phyloP scores from a whole-genome alignment of 2,113 vertebrate species.

The Serinus canaria region DNA sequence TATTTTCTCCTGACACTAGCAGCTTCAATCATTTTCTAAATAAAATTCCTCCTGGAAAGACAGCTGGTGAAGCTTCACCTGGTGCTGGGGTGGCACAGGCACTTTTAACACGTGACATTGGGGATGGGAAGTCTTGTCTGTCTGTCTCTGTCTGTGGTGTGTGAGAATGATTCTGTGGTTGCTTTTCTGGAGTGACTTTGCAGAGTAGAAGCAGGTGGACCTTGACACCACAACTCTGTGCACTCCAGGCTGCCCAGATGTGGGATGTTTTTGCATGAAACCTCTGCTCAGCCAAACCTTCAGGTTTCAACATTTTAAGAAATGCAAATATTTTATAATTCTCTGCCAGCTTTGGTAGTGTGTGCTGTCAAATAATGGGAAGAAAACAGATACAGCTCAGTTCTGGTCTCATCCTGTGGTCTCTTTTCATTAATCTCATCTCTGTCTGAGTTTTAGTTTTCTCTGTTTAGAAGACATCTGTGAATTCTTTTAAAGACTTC shows the following conservation, averaged over 20 bases:
- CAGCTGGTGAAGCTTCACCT: neutral
- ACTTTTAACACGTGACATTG: neutral
- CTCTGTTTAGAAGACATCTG: neutral
- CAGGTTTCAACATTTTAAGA: neutral
- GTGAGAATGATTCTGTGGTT: neutral
- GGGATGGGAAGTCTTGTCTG: neutral
- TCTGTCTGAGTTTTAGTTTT: neutral
- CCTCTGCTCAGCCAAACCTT: neutral
- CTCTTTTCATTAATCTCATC: neutral
- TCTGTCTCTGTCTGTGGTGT: neutral
- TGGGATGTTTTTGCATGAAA: neutral
- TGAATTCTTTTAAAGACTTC: neutral
- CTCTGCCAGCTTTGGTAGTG: neutral
- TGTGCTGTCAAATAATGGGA: neutral
- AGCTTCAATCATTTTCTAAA: neutral
- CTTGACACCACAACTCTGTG: neutral
- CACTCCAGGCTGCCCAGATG: neutral
- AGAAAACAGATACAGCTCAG: neutral
- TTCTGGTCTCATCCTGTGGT: neutral
- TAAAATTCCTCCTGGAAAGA: neutral
- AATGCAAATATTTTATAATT: slow-evolving; percentile 25
- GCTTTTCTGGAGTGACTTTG: neutral
- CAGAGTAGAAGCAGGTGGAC: neutral
- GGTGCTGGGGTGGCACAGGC: neutral
- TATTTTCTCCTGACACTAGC: neutral